Conservation (phyloP, 2,888 invertebrate species). For the Tetragonula carbonaria region DNA sequence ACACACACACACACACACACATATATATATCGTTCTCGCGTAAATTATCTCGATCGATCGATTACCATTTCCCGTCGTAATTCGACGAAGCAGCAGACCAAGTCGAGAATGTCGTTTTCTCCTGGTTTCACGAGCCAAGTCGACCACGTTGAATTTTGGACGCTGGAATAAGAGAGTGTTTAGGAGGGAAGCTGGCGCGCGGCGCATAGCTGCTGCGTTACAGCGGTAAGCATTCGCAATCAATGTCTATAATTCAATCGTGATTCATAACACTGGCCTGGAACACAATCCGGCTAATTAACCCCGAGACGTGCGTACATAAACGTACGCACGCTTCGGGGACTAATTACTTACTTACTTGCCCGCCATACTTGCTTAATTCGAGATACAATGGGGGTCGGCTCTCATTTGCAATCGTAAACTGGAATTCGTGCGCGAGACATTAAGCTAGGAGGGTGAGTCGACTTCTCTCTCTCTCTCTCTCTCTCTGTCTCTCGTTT, state of each 20-base stretch:
- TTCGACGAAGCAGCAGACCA: background rate
- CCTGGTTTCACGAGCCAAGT: background rate
- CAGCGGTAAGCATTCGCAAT: slow-evolving; percentile 58
- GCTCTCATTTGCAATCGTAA: slow-evolving; percentile 75
- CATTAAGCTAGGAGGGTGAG: slow-evolving; percentile 69
- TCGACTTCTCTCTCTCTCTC: slow-evolving; percentile 30
- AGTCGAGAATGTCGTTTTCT: background rate
- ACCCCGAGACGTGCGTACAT: slow-evolving; percentile 69
- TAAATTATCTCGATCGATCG: background rate
- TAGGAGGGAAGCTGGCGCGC: slow-evolving; percentile 6
- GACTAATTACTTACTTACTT: slow-evolving; percentile 71
- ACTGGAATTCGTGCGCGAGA: slow-evolving; percentile 75
- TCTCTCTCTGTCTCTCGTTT: slow-evolving; percentile 17
- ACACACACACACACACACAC: too few species aligned
- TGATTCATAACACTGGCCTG: slow-evolving; percentile 61
- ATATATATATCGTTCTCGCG: background rate
- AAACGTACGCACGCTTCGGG: slow-evolving; percentile 69
- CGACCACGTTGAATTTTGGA: slow-evolving; percentile 22
- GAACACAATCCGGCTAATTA: slow-evolving; percentile 68
- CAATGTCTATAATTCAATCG: slow-evolving; percentile 69
- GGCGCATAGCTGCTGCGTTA: slow-evolving; percentile 19
- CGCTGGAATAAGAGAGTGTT: slow-evolving; percentile 1
- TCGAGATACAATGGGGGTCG: slow-evolving; percentile 69
- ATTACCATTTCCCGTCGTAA: background rate
- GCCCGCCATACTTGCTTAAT: slow-evolving; percentile 70